Evolutionary conservation across 2,888 invertebrate species (phyloP).

Genomic region (Pammene fasciana): DNA sequence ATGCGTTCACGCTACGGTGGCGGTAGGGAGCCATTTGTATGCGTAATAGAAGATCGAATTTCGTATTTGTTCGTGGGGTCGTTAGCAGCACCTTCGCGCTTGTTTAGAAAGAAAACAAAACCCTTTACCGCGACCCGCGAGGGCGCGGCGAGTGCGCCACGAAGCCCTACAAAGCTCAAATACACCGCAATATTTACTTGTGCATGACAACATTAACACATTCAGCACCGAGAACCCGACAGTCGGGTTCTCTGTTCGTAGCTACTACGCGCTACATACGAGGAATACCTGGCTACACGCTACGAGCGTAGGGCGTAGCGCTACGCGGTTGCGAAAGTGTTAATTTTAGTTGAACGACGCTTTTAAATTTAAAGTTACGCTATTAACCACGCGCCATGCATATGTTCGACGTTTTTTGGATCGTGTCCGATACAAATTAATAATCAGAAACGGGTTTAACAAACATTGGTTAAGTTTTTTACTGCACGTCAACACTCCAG

Average conservation of each 20-base stretch:
- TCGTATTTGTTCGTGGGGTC: constrained; percentile 82
- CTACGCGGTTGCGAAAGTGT: too few species aligned
- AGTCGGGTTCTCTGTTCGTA: too few species aligned
- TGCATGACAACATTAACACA: neutral
- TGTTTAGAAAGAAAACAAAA: constrained; percentile 83
- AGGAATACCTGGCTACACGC: too few species aligned
- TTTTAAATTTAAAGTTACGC: constrained; percentile 21
- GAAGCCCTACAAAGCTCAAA: constrained; percentile 59
- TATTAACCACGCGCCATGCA: constrained; percentile 33
- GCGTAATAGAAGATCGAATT: constrained; percentile 82
- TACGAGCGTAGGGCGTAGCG: too few species aligned
- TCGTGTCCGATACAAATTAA: constrained; percentile 31
- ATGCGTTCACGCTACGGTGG: constrained; percentile 63
- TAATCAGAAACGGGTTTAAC: constrained; percentile 31
- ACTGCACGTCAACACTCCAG: constrained; percentile 21
- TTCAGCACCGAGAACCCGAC: too few species aligned
- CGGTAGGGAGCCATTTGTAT: constrained; percentile 76
- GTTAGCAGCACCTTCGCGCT: constrained; percentile 80
- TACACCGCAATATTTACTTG: constrained; percentile 24
- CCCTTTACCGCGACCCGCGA: constrained; percentile 64
- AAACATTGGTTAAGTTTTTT: constrained; percentile 23
- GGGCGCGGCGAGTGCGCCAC: constrained; percentile 49
- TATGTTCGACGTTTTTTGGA: constrained; percentile 27
- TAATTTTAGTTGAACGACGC: constrained; percentile 1
- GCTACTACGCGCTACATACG: too few species aligned